Evolutionary conservation across 2,888 invertebrate genomes (phyloP).

Genomic region (Macrophya alboannulata): DNA sequence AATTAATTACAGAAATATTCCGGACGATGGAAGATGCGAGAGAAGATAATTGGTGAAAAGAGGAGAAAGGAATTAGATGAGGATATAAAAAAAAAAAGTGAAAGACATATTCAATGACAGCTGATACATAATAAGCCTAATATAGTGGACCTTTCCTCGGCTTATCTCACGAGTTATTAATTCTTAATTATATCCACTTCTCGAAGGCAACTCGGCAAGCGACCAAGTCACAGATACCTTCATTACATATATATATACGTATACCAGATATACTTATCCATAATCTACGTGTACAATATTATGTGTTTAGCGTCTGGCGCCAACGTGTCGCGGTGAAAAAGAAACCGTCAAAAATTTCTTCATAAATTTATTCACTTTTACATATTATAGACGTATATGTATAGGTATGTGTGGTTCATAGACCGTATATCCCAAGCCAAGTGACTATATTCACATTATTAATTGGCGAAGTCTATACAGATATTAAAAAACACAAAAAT

Average conservation of each 20-base stretch:
- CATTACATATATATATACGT: background rate
- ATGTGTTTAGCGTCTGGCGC: slow-evolving; percentile 26
- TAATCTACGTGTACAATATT: slow-evolving; percentile 29
- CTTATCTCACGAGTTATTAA: slow-evolving; percentile 58
- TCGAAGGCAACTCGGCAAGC: slow-evolving; percentile 1
- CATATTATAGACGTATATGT: background rate
- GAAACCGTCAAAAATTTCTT: slow-evolving; percentile 3
- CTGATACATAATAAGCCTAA: slow-evolving; percentile 55
- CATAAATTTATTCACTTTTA: slow-evolving; percentile 3
- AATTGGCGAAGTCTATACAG: background rate
- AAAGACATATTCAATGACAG: slow-evolving; percentile 37
- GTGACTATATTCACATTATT: background rate
- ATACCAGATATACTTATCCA: background rate
- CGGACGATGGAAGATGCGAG: slow-evolving; percentile 29
- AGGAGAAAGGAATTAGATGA: slow-evolving; percentile 1
- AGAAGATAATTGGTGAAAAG: slow-evolving; percentile 39
- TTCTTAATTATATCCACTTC: slow-evolving; percentile 53
- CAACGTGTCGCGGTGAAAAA: background rate
- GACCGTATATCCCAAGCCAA: background rate
- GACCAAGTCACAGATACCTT: slow-evolving; percentile 34
- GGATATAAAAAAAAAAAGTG: slow-evolving; percentile 11
- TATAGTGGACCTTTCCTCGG: slow-evolving; percentile 30
- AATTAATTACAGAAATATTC: slow-evolving; percentile 55
- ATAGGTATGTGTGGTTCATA: background rate
- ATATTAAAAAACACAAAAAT: background rate